Evolutionary conservation across 35 echinoderm and acorn worm species (phyloP).

Genomic region (Apostichopus japonicus): DNA sequence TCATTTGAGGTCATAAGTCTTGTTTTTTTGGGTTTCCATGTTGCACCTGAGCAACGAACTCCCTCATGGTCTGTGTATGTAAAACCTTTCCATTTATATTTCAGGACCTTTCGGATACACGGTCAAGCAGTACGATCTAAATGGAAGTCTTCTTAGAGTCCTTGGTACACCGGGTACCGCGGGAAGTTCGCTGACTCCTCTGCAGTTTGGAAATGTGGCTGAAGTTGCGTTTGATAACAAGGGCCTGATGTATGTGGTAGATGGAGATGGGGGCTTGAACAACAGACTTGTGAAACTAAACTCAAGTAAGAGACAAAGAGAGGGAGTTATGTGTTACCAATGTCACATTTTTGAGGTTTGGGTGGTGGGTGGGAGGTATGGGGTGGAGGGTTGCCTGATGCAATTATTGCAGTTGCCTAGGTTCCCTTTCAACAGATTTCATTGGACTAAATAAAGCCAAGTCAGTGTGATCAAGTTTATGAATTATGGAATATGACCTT

Average conservation of each 20-base stretch:
- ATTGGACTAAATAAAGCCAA: too few species aligned
- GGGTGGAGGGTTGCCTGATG: too few species aligned
- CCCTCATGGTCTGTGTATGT: background rate
- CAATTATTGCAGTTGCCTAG: too few species aligned
- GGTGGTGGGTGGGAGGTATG: too few species aligned
- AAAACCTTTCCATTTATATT: background rate
- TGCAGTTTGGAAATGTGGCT: conserved; percentile 91
- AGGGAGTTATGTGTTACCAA: too few species aligned
- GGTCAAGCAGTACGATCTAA: conserved; percentile 67
- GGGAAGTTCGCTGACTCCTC: conserved; percentile 66
- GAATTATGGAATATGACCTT: too few species aligned
- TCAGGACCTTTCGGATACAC: conserved; percentile 68
- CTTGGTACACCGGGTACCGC: conserved; percentile 74
- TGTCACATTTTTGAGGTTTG: too few species aligned
- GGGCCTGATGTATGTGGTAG: conserved; percentile 74
- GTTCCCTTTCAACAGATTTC: too few species aligned
- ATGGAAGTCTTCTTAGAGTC: conserved; percentile 56
- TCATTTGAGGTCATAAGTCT: too few species aligned
- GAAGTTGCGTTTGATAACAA: conserved; percentile 75
- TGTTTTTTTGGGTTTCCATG: too few species aligned
- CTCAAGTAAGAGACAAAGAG: background rate
- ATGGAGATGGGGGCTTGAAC: conserved; percentile 96
- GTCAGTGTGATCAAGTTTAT: too few species aligned
- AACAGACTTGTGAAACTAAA: conserved; percentile 68
- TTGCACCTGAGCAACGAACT: background rate